A percentile compares a stretch with the other conserved stretches of the same genome.
phyloP scores from a whole-genome alignment of 2,888 invertebrate species.

The Choreutis nemorana region DNA sequence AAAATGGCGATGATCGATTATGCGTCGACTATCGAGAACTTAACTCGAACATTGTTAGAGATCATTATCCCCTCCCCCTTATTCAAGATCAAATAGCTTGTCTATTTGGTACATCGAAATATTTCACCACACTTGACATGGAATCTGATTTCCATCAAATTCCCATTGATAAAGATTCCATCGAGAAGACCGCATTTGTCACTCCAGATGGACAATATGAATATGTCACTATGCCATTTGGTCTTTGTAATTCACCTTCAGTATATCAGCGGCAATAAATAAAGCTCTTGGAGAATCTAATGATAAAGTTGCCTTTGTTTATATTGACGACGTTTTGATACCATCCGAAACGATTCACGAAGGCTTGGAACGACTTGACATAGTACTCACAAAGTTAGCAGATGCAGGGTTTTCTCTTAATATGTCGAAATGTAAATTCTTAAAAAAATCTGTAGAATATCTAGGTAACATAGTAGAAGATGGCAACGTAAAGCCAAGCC shows the following conservation, averaged over 20 bases:
- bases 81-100: conserved; percentile 17
- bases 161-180: conserved; percentile 9
- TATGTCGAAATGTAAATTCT: conserved; percentile 10
- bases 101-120: too few relatives aligned
- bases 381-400: conserved; percentile 13
- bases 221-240: conserved; percentile 19
- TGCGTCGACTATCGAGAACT: conserved; percentile 17
- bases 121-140: conserved; percentile 16
- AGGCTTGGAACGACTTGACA: conserved; percentile 13
- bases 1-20: conserved; percentile 15
- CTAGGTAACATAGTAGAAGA: conserved; percentile 6
- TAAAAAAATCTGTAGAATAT: conserved; percentile 9
- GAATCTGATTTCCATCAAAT: conserved; percentile 18
- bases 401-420: conserved; percentile 13
- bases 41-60: conserved; percentile 13
- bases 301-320: conserved; percentile 13
- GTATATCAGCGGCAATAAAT: conserved; percentile 17
- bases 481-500: conserved; percentile 6
- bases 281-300: conserved; percentile 8
- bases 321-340: conserved; percentile 18
- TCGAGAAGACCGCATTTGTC: conserved; percentile 19
- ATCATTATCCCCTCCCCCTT: conserved; percentile 16
- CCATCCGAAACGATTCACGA: conserved; percentile 11
- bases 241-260: conserved; percentile 14
- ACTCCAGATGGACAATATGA: conserved; percentile 20